A percentile compares a stretch with the other conserved stretches of the same genome.
phyloP scores from a whole-genome alignment of 2,888 invertebrate genomes.

The Melipona beecheii region DNA sequence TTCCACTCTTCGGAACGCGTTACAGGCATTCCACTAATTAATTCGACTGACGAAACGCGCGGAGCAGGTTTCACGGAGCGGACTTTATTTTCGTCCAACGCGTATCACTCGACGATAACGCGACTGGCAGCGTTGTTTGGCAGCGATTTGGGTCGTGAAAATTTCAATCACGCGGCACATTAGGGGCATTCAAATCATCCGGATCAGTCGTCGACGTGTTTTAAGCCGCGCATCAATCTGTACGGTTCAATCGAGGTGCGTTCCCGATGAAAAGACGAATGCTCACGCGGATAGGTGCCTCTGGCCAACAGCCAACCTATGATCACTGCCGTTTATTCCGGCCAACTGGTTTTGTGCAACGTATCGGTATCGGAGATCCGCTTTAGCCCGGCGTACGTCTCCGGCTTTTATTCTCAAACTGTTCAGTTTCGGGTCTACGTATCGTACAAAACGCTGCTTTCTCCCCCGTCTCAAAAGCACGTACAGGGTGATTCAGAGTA shows the following conservation, averaged over 20 bases:
- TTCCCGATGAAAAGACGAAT: conserved; percentile 79
- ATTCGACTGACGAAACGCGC: neutral
- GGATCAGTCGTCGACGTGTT: conserved; percentile 75
- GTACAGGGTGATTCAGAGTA: too few species aligned
- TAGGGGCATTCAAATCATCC: conserved; percentile 68
- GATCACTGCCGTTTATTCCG: conserved; percentile 66
- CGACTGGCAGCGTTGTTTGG: conserved; percentile 56
- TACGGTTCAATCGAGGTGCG: conserved; percentile 69
- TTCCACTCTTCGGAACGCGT: neutral
- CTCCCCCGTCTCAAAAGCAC: conserved; percentile 1
- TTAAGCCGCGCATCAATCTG: conserved; percentile 77
- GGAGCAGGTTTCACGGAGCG: neutral
- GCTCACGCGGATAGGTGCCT: conserved; percentile 75
- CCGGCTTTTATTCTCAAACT: conserved; percentile 48
- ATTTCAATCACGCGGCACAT: conserved; percentile 66
- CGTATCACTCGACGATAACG: conserved; percentile 47
- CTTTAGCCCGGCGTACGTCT: conserved; percentile 41
- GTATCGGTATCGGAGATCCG: conserved; percentile 45
- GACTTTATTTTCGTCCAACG: conserved; percentile 35
- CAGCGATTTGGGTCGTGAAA: conserved; percentile 62
- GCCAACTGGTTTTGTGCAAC: conserved; percentile 62
- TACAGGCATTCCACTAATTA: neutral
- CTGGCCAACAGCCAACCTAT: conserved; percentile 73
- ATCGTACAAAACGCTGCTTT: conserved; percentile 39
- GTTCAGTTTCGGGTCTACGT: conserved; percentile 33